Evolutionary conservation across 2,113 vertebrate genomes (phyloP), one percentile per base, ranked within the genome.

Genomic region (Eulemur rufifrons): DNA sequence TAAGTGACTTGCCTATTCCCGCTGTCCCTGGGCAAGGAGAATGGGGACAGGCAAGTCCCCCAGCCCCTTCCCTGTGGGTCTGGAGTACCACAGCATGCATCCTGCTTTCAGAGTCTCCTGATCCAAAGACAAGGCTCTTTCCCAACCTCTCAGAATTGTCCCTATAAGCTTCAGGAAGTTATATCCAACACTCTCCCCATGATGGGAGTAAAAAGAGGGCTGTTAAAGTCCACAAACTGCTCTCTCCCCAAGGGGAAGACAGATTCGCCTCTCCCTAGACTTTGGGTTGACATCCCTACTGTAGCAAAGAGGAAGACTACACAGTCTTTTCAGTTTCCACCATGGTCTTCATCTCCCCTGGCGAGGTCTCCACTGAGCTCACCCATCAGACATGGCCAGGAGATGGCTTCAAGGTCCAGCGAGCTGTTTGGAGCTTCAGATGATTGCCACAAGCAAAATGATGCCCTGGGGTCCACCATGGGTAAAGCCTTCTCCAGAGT

Each of bases 381-480:
- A 37, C 45, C 45, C 37, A 3, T 25, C 1, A n/a, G 42, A 76
- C 52, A 56, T 8, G 47, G 27, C 34, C 37, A 78, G 37, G 25
- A 32, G 42, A 39, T 7, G 12, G 3, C 56, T 23, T 7, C n/a
- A 8, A 12, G 54, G 47, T 17, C 63, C 56, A n/a, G 42, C 29
- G 59, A 80, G 68, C 71, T 23, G 4, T 21, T 37, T 14, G 20
- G 66, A 20, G 11, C 47, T 63, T 61, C 54, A 34, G 37, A 61
- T 3, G 78, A 63, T 3, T 17, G 20, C 6, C 11, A 3, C 3
- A 6, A 17, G 23, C 14, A 25, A 74, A 42, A 34, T 32, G 74
- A 37, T 1, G 1, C n/a, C 42, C 88, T 29, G 64, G 14, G 8
- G 54, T 45, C 21, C 17, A 69, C 29, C 0, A n/a, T 0, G 3